Evolutionary conservation across 2,888 invertebrate genomes (phyloP).

Genomic region (Drosophila affinis): DNA sequence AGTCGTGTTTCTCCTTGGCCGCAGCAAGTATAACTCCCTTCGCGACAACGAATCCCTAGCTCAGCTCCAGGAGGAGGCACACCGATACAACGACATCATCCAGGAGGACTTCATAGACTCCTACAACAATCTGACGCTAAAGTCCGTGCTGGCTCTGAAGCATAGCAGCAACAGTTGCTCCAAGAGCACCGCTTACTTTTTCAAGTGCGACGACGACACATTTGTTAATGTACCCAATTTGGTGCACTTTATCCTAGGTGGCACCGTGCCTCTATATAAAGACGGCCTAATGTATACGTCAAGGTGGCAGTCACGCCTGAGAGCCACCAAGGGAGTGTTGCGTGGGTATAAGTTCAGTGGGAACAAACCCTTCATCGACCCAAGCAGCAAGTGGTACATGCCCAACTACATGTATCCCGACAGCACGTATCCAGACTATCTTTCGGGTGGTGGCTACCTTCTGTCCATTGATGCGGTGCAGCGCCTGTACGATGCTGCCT

Average conservation of each 20-base stretch:
- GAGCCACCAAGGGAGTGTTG: constrained; percentile 85
- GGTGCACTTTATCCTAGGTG: constrained; percentile 84
- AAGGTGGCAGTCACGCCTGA: constrained; percentile 52
- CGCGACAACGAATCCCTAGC: constrained; percentile 63
- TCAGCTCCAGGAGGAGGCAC: constrained; percentile 87
- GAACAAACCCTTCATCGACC: constrained; percentile 87
- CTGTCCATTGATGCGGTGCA: constrained; percentile 88
- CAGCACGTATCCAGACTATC: constrained; percentile 89
- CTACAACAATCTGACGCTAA: constrained; percentile 93
- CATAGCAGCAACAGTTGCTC: constrained; percentile 89
- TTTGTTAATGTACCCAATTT: constrained; percentile 90
- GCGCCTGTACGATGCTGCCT: constrained; percentile 87
- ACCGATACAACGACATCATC: constrained; percentile 89
- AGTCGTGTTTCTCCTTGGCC: constrained; percentile 78
- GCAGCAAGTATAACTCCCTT: constrained; percentile 39
- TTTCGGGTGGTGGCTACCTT: constrained; percentile 91
- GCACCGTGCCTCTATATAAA: constrained; percentile 81
- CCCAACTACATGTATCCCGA: constrained; percentile 91
- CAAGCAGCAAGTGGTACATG: constrained; percentile 91
- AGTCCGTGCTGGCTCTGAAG: constrained; percentile 92
- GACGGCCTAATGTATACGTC: constrained; percentile 71
- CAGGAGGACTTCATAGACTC: constrained; percentile 92
- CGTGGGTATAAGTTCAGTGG: constrained; percentile 89
- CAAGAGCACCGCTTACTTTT: constrained; percentile 86
- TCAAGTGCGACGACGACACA: constrained; percentile 94